Evolutionary conservation across 2,888 invertebrate species (phyloP).

Genomic region (Hyalella azteca): DNA sequence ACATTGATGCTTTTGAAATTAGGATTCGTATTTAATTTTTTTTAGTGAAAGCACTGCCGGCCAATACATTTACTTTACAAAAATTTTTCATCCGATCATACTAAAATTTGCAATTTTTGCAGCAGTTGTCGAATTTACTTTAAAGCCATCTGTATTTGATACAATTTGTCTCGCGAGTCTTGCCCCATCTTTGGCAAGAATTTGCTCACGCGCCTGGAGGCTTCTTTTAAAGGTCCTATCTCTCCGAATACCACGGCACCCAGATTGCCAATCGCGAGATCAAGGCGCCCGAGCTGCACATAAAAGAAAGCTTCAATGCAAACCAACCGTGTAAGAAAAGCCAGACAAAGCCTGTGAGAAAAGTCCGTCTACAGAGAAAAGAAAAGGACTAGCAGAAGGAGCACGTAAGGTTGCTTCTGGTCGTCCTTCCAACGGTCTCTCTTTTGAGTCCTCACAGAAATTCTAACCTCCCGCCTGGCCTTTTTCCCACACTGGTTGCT

Average conservation of each 20-base stretch:
- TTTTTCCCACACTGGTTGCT: conserved; percentile 21
- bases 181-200: not conserved
- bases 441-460: conserved; percentile 16
- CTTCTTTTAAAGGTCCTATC: not conserved
- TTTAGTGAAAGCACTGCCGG: too few species aligned
- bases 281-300: not conserved
- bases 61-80: too few species aligned
- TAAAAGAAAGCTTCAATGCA: conserved; percentile 35
- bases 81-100: too few species aligned
- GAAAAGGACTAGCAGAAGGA: conserved; percentile 30
- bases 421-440: conserved; percentile 31
- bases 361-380: conserved; percentile 33
- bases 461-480: conserved; percentile 31
- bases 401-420: conserved; percentile 30
- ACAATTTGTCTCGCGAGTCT: too few species aligned
- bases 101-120: too few species aligned
- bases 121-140: too few species aligned
- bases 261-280: conserved; percentile 15
- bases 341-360: conserved; percentile 32
- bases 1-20: too few species aligned
- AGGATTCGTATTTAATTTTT: too few species aligned
- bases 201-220: not conserved
- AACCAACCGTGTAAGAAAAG: conserved; percentile 33
- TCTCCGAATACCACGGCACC: not conserved
- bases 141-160: too few species aligned